phyloP scores from a whole-genome alignment of 2,888 invertebrate species.

The Yponomeuta cagnagella region DNA sequence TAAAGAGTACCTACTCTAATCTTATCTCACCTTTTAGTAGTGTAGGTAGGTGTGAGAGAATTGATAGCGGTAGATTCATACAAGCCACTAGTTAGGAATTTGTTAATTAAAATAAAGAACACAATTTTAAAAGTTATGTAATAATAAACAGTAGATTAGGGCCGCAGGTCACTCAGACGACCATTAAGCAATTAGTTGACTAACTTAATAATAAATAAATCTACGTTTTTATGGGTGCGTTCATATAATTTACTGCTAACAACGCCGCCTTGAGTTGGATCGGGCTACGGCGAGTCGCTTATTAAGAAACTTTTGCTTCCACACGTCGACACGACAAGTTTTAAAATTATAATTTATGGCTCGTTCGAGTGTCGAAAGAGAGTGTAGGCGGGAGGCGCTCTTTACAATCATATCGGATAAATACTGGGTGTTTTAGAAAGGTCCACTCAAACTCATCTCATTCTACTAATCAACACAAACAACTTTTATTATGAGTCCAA shows the following conservation, averaged over 20 bases:
- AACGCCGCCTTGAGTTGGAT: neutral
- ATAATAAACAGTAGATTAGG: neutral
- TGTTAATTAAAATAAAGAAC: neutral
- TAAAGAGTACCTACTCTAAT: no score
- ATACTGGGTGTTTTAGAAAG: neutral
- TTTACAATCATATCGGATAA: conserved; percentile 27
- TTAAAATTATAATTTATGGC: conserved; percentile 70
- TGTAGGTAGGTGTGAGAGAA: no score
- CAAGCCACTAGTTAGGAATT: neutral
- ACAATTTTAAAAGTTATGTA: neutral
- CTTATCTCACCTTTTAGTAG: no score
- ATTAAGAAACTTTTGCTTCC: conserved; percentile 10
- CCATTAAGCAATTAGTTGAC: neutral
- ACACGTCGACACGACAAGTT: conserved; percentile 37
- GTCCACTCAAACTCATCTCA: no score
- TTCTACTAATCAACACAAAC: no score
- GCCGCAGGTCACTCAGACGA: neutral
- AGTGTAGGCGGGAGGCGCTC: conserved; percentile 52
- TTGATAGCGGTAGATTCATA: no score
- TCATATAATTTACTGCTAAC: conserved; percentile 3
- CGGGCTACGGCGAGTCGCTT: neutral
- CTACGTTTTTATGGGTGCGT: neutral
- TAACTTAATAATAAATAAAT: neutral
- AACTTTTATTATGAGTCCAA: no score
- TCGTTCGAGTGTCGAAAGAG: conserved; percentile 69